phyloP scores from a whole-genome alignment of 92 coral and sea anemone species.

The Porites lobata region DNA sequence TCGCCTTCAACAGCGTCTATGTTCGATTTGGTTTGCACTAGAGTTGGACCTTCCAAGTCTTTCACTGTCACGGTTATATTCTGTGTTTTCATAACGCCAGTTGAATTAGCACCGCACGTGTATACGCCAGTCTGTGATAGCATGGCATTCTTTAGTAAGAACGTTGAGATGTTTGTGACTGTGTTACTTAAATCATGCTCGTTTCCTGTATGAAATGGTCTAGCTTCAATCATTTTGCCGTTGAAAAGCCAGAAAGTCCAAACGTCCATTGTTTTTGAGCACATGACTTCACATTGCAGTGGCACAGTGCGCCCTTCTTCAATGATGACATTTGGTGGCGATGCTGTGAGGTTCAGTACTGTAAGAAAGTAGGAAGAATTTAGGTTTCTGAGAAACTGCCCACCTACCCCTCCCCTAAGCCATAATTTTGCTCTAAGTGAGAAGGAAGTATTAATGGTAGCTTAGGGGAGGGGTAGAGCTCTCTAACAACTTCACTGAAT shows the following conservation, averaged over 20 bases:
- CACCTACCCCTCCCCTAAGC: too few species aligned
- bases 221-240: background rate
- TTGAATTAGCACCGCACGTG: constrained; percentile 19
- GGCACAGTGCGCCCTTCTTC: constrained; percentile 15
- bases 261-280: background rate
- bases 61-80: background rate
- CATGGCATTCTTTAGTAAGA: background rate
- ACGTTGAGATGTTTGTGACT: background rate
- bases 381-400: background rate
- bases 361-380: background rate
- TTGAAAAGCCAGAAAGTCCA: constrained; percentile 23
- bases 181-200: background rate
- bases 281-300: background rate
- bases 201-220: background rate
- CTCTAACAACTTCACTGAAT: too few species aligned
- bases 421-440: too few species aligned
- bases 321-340: background rate
- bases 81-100: background rate
- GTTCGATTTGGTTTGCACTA: background rate
- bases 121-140: constrained; percentile 23
- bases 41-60: background rate
- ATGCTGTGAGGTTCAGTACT: constrained; percentile 6
- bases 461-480: too few species aligned
- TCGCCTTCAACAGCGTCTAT: background rate
- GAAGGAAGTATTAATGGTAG: too few species aligned